These are phyloP conservation scores for Cyphomyrus plagiostoma DNA, from an alignment of 2,113 vertebrate genomes.

Conservation along the genomic window DNA sequence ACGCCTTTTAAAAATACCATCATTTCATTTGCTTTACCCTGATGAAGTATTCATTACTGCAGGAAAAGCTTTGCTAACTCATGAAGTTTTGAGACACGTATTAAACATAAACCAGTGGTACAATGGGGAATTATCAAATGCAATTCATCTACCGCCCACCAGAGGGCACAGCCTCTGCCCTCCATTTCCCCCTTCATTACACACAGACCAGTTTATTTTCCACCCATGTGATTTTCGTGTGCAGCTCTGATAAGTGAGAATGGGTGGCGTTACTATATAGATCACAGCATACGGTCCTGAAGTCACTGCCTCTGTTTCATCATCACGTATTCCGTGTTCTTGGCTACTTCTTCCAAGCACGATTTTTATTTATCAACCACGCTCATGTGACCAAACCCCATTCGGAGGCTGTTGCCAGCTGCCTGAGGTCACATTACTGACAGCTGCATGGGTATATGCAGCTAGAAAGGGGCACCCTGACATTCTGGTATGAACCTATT, in stretches of 20 bases:
- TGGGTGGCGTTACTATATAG: neutral
- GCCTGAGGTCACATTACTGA: neutral
- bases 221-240: conserved; percentile 86
- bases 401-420: neutral
- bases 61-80: neutral
- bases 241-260: conserved; percentile 22
- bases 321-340: neutral
- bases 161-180: conserved; percentile 90
- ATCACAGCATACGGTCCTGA: neutral
- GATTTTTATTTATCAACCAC: neutral
- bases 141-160: conserved; percentile 85
- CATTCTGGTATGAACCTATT: neutral
- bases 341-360: neutral
- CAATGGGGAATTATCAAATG: conserved; percentile 73
- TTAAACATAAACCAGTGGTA: neutral
- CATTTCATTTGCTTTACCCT: neutral
- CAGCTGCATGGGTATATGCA: neutral
- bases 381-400: neutral
- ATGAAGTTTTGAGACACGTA: neutral
- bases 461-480: neutral
- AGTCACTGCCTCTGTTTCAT: neutral
- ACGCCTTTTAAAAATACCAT: neutral
- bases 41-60: neutral
- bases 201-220: conserved; percentile 84
- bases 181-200: conserved; percentile 88